Percentiles rank a stretch among this genome's conserved stretches.
phyloP scores from a whole-genome alignment of 2,888 invertebrate species.

The Leptinotarsa juncta region DNA sequence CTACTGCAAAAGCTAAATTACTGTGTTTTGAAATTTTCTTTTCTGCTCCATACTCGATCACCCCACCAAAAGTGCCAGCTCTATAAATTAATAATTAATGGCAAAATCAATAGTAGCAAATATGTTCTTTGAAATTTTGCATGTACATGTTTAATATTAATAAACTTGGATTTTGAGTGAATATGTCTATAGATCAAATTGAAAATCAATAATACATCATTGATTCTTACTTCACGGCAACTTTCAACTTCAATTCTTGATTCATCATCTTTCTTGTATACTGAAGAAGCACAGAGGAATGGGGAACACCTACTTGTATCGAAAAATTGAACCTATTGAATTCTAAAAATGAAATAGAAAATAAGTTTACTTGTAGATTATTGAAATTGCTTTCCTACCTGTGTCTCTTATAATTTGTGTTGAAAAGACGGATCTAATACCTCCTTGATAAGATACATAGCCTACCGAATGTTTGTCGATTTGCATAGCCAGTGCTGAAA shows the following conservation, averaged over 20 bases:
- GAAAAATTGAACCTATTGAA: constrained; percentile 71
- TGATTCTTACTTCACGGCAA: constrained; percentile 63
- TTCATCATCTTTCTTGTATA: constrained; percentile 85
- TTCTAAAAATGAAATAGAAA: constrained; percentile 55
- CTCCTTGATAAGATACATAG: constrained; percentile 85
- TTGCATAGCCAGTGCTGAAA: constrained; percentile 83
- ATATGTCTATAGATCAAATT: no score
- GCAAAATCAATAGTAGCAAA: no score
- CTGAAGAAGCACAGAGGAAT: constrained; percentile 80
- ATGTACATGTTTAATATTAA: no score
- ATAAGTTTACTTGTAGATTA: not conserved
- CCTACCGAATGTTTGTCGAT: constrained; percentile 90
- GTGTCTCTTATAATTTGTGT: constrained; percentile 85
- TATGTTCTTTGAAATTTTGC: no score
- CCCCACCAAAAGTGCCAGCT: constrained; percentile 86
- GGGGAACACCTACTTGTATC: constrained; percentile 84
- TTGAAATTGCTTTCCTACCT: constrained; percentile 63
- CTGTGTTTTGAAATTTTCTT: constrained; percentile 93
- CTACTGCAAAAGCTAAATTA: constrained; percentile 85
- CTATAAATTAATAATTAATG: constrained; percentile 63
- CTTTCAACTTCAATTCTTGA: constrained; percentile 80
- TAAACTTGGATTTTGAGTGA: no score
- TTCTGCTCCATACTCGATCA: constrained; percentile 91
- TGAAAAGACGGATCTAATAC: constrained; percentile 80
- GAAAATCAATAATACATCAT: no score